These are phyloP conservation scores for Apogon talboti DNA, from an alignment of 2,797 vertebrate genomes.

Conservation along the genomic window DNA sequence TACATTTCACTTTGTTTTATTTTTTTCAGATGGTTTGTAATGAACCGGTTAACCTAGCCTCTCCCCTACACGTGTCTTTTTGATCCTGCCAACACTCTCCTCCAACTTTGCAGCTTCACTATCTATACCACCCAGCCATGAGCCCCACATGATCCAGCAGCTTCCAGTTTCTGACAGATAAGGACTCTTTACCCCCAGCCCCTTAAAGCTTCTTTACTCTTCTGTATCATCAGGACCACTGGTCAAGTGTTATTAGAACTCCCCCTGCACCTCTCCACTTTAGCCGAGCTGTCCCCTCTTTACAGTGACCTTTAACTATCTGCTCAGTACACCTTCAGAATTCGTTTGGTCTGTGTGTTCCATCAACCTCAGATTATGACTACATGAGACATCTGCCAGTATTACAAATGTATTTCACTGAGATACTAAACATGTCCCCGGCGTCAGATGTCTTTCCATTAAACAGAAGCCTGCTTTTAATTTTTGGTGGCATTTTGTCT, in stretches of 20 bases:
- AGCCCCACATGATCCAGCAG: conserved; percentile 60
- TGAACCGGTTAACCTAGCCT: conserved; percentile 29
- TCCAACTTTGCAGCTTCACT: conserved; percentile 44
- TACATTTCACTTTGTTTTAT: conserved; percentile 30
- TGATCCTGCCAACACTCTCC: conserved; percentile 30
- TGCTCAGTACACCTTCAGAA: conserved; percentile 5
- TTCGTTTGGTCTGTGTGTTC: conserved; percentile 16
- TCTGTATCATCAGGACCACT: conserved; percentile 55
- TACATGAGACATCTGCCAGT: conserved; percentile 18
- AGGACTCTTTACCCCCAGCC: conserved; percentile 48
- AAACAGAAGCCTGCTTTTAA: conserved; percentile 36
- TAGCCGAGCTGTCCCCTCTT: conserved; percentile 13
- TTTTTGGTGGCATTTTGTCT: conserved; percentile 47
- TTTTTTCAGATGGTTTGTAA: conserved; percentile 19
- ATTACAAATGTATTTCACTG: conserved; percentile 18
- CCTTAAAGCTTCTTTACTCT: conserved; percentile 63
- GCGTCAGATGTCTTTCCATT: conserved; percentile 31
- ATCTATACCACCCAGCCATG: conserved; percentile 60
- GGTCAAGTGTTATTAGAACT: conserved; percentile 46
- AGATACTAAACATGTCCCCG: conserved; percentile 37
- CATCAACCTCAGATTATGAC: conserved; percentile 8
- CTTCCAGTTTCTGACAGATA: conserved; percentile 60
- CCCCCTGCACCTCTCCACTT: conserved; percentile 27
- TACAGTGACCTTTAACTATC: conserved; percentile 21
- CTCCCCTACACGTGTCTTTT: conserved; percentile 26